Evolutionary conservation across 2,113 vertebrate species (phyloP).

Genomic region (Gadus macrocephalus): DNA sequence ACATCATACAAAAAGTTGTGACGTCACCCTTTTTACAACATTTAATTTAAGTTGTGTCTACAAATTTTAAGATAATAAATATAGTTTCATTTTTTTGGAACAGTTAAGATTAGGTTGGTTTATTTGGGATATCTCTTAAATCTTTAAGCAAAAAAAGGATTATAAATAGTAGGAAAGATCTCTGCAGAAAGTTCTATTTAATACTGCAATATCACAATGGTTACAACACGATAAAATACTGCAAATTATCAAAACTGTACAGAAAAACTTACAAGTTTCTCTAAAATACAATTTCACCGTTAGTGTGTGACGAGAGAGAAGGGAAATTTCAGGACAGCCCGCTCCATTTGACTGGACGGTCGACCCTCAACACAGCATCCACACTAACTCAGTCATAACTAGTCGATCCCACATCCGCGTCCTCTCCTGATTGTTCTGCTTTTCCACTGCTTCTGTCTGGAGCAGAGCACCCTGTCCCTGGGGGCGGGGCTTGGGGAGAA

Average conservation of each 20-base stretch:
- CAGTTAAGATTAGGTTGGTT: conserved; percentile 66
- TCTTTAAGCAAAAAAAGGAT: conserved; percentile 83
- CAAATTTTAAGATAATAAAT: conserved; percentile 78
- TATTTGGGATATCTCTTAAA: conserved; percentile 73
- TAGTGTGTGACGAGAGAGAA: conserved; percentile 74
- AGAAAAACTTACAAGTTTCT: conserved; percentile 91
- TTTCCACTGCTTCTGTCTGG: conserved; percentile 34
- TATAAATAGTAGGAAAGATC: conserved; percentile 95
- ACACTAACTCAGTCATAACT: conserved; percentile 16
- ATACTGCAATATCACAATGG: conserved; percentile 90
- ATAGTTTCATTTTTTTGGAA: conserved; percentile 65
- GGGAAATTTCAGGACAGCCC: conserved; percentile 53
- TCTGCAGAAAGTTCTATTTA: conserved; percentile 88
- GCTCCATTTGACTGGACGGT: conserved; percentile 37
- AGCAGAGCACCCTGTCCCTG: conserved; percentile 11
- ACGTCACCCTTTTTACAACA: conserved; percentile 63
- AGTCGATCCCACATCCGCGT: conserved; percentile 20
- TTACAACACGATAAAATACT: conserved; percentile 95
- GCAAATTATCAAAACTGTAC: conserved; percentile 98
- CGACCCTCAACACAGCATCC: conserved; percentile 20
- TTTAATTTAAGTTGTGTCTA: conserved; percentile 74
- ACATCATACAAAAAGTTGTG: conserved; percentile 72
- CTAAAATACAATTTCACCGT: conserved; percentile 96
- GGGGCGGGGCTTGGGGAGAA: neutral
- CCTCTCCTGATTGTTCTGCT: conserved; percentile 37